Conservation (phyloP, 2,888 invertebrate genomes). For the Limnephilus lunatus region DNA sequence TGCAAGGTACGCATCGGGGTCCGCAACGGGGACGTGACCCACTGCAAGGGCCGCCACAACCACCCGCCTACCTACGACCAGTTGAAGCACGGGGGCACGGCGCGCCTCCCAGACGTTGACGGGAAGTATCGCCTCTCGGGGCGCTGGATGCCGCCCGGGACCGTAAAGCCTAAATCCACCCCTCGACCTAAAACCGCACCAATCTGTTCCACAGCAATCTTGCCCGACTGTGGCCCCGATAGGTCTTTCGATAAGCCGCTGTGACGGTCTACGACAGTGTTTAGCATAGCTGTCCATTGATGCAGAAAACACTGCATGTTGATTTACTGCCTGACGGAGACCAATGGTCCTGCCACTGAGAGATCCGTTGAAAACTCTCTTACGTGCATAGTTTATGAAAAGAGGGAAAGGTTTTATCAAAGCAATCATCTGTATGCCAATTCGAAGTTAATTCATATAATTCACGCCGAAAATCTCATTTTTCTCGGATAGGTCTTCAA, state of each 20-base stretch:
- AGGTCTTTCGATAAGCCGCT: not conserved
- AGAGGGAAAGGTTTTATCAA: not conserved
- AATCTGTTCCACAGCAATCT: not conserved
- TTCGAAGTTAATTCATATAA: too few relatives aligned
- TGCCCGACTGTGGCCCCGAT: not conserved
- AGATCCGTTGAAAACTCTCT: not conserved
- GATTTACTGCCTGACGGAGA: not conserved
- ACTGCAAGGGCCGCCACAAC: slow-evolving; percentile 75
- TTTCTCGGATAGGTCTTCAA: not conserved
- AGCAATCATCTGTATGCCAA: not conserved
- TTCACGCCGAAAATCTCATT: not conserved
- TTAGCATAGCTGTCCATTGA: not conserved
- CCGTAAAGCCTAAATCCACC: not conserved
- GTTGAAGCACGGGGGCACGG: slow-evolving; percentile 74
- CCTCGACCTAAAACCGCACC: not conserved
- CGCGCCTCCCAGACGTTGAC: slow-evolving; percentile 75
- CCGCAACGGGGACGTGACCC: slow-evolving; percentile 75
- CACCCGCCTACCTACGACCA: slow-evolving; percentile 75
- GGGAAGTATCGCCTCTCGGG: slow-evolving; percentile 72
- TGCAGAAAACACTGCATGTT: not conserved
- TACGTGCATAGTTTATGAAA: not conserved
- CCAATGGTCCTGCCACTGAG: not conserved
- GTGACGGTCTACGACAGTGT: not conserved
- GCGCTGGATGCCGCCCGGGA: slow-evolving; percentile 25
- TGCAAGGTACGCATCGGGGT: slow-evolving; percentile 76